A percentile compares a stretch with the other conserved stretches of the same genome.
Evolutionary conservation across 2,888 invertebrate genomes (phyloP).

Genomic region (Diarsia mendica): DNA sequence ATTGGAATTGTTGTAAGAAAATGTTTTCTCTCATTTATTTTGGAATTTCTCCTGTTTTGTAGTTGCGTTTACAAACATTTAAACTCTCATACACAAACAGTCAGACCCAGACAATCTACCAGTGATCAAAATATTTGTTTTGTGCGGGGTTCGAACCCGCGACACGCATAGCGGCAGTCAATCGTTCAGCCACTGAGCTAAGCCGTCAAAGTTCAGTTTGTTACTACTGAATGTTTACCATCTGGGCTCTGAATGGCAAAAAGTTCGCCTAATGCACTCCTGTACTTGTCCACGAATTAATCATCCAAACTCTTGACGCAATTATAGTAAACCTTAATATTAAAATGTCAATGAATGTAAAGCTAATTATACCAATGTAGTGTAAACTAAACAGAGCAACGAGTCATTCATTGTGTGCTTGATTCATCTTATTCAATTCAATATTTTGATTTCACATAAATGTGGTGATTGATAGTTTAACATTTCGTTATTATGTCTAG

Average conservation of each 20-base stretch:
- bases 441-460: slow-evolving; percentile 44
- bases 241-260: neutral
- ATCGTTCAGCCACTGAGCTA: too few species aligned
- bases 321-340: slow-evolving; percentile 14
- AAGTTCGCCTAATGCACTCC: neutral
- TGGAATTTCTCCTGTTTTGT: too few species aligned
- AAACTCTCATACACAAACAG: too few species aligned
- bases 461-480: slow-evolving; percentile 1
- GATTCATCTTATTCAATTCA: slow-evolving; percentile 33
- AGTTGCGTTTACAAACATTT: too few species aligned
- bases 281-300: too few species aligned
- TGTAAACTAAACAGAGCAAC: slow-evolving; percentile 17
- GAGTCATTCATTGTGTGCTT: slow-evolving; percentile 35
- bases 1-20: neutral
- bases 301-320: neutral
- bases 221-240: neutral
- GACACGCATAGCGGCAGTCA: too few species aligned
- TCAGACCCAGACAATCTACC: too few species aligned
- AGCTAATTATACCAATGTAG: slow-evolving; percentile 3
- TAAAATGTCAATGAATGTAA: slow-evolving; percentile 11
- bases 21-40: neutral
- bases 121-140: too few species aligned
- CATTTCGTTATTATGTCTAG: slow-evolving; percentile 24
- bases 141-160: too few species aligned
- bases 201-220: neutral